Conservation (phyloP, 2,888 invertebrate species). For the Carpatolechia fugitivella region DNA sequence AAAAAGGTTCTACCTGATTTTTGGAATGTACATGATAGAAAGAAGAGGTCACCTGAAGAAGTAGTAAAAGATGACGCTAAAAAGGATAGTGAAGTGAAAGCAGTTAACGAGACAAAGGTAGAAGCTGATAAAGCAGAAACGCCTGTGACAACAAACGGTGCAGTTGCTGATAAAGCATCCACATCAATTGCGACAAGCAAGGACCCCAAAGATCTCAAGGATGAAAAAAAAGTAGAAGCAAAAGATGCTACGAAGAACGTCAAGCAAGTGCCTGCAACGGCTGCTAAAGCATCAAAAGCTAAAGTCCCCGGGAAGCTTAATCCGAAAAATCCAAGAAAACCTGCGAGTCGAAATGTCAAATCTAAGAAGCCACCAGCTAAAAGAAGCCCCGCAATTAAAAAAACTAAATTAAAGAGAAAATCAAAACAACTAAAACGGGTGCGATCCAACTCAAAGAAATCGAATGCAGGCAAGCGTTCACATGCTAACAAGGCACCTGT, state of each 20-base stretch:
- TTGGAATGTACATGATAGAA: constrained; percentile 29
- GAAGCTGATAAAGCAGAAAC: neutral
- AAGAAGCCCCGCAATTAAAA: too few relatives aligned
- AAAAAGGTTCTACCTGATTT: constrained; percentile 46
- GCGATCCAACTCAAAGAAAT: too few relatives aligned
- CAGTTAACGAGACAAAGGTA: neutral
- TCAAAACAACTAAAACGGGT: too few relatives aligned
- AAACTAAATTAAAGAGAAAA: too few relatives aligned
- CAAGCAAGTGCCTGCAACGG: too few relatives aligned
- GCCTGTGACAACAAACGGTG: neutral
- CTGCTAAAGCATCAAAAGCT: neutral
- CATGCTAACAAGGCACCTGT: neutral
- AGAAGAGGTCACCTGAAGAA: constrained; percentile 25
- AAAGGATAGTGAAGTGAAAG: neutral
- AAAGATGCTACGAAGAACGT: neutral
- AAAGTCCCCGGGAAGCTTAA: neutral
- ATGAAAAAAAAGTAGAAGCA: neutral
- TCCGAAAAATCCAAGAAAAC: neutral
- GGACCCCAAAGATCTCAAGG: neutral
- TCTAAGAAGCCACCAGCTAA: neutral
- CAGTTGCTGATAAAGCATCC: neutral
- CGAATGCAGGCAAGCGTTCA: too few relatives aligned
- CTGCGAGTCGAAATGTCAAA: neutral
- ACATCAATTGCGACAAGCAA: neutral
- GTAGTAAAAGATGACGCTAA: neutral